Evolutionary conservation across 2,797 vertebrate genomes (phyloP).

Genomic region (Sciurus vulgaris): DNA sequence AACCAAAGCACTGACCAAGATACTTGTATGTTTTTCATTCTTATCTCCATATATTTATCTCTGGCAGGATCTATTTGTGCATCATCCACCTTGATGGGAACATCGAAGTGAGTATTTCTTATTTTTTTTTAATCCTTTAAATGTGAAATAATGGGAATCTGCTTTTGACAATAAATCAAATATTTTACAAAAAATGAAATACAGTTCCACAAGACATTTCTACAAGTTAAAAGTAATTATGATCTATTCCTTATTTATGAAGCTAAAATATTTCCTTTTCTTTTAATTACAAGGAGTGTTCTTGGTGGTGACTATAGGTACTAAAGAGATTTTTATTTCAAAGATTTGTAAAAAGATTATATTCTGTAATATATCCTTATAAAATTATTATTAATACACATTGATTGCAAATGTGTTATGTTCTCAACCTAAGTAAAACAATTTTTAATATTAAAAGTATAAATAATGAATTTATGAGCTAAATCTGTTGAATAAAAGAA

Average conservation of each 20-base stretch:
- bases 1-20: not conserved
- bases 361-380: not conserved
- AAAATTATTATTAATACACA: not conserved
- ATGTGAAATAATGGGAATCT: not conserved
- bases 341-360: constrained; percentile 30
- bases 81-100: constrained; percentile 84
- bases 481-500: constrained; percentile 48
- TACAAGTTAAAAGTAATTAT: constrained; percentile 33
- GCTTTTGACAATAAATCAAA: constrained; percentile 37
- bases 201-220: constrained; percentile 35
- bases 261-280: constrained; percentile 14
- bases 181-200: constrained; percentile 40
- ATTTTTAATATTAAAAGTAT: constrained; percentile 11
- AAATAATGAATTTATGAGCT: constrained; percentile 49
- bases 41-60: constrained; percentile 62
- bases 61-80: constrained; percentile 87
- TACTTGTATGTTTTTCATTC: not conserved
- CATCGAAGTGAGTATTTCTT: constrained; percentile 85
- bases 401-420: not conserved
- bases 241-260: not conserved
- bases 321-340: constrained; percentile 31
- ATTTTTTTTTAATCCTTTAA: constrained; percentile 54
- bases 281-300: constrained; percentile 32
- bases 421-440: constrained; percentile 25
- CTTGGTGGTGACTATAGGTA: not conserved